Base-by-base conservation (phyloP, 2,797 vertebrate genomes). In the Pipistrellus kuhlii region DNA sequence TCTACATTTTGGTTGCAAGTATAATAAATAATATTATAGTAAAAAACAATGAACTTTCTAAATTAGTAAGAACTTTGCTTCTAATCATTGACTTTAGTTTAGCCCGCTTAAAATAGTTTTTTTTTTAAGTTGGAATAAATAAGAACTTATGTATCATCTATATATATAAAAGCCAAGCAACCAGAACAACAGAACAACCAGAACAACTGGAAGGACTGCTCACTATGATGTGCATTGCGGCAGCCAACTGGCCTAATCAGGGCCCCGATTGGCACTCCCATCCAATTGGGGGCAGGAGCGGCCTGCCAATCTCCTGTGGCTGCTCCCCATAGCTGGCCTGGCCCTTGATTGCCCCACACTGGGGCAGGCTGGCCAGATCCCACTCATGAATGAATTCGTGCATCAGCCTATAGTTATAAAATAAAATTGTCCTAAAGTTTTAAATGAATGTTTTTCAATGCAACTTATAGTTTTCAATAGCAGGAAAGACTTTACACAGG, bases 61-160 rank as follows among this genome's bases (percentile, higher is more conserved):
- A 64, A 30, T 90, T 87, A 72, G 17, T 35, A 78, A 41, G 53
- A 85, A 51, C 68, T 91, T 92, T 15, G 25, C 35, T 35, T 88
- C 53, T 75, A 83, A 62, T 35, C 51, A 75, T 0, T 85, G 38
- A 57, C 48, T 83, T 80, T 46, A 88, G 6, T 27, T 59, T 10
- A 73, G 46, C 41, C 27, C 77, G 5, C 38, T 14, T 81, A n/a
- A 68, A 14, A 48, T 21, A 35, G 23, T 41, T 83, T 71, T 83
- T 78, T 51, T 66, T 78, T 51, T 72, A 44, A 71, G n/a, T 55
- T 48, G 57, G 21, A 38, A 94, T 88, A 53, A 88, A 75, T 75
- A 48, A 64, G 23, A 87, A 88, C 4, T 77, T 80, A 10, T 32
- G 21, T 20, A 57, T 68, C 32, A 64, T 41, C 38, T 41, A 41